Evolutionary conservation across 64 coral and sea anemone genomes (phyloP), one percentile per base, ranked within the genome.

Genomic region (Hydrozoanthus tunicans): DNA sequence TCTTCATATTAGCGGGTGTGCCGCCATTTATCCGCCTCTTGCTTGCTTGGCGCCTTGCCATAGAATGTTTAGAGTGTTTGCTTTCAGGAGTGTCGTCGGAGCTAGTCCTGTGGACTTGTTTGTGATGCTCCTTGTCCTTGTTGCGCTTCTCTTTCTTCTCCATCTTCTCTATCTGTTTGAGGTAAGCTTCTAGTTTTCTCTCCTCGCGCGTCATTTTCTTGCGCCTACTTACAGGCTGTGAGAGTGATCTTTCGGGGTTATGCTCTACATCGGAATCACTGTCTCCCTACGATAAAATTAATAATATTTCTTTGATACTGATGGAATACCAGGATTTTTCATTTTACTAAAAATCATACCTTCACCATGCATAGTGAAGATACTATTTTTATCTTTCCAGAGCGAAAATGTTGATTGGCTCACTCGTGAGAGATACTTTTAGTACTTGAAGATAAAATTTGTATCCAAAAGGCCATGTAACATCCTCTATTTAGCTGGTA

Each of bases 101-200:
- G 4, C 91, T 68, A 5, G 80, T 83, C 62, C 90, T 81, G n/a
- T 84, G 88, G 14, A 91, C 70, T 43, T 89, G 89, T 53, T 97
- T 93, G 80, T 97, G 72, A 27, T 76, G 91, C 9, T 93, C 89
- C 12, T 93, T 90, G 62, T 94, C 89, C 24, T 97, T 93, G 20
- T 92, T 97, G 12, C 91, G 80, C 20, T 94, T 97, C 64, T 97
- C 95, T 90, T 97, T 97, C 95, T 97, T 97, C 59, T 97, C 95
- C 92, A 97, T 94, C 83, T 97, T 94, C 15, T 97, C 92, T 26
- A 97, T 90, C 52, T 97, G 95, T 78, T 91, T 94, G 9, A 97
- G 61, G 26, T 91, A 97, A 7, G 92, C 95, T 75, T 97, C 95
- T 2, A 97, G 83, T n/a, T 97, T 97, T 67, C 95, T 97, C 81